Base-by-base conservation (phyloP, 2,888 invertebrate species). In the Ramazzottius varieornatus region DNA sequence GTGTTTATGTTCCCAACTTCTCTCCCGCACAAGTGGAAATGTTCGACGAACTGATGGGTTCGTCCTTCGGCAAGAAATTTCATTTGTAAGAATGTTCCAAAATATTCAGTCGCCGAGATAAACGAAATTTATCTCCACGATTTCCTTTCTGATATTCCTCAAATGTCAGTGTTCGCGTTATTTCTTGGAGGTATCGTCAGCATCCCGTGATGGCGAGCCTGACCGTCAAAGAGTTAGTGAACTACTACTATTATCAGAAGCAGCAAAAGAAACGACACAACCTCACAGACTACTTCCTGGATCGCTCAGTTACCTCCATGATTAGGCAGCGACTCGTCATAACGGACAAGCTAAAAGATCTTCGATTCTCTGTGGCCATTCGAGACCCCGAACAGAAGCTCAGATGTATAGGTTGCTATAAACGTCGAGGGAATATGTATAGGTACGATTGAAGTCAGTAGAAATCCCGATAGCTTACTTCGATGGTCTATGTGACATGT, bases 221-320 rank as follows among this genome's bases (percentile, higher is more conserved):
- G 20, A 13, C 54, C n/a, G 54, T 54, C 4, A 54, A 54, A 29
- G 54, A 54, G 20, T 24, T 54, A 24, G 54, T 54, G 20, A 54
- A 54, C 29, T 54, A 54, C 29, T 54, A 54, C 54, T 54, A 54
- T 24, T 54, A n/a, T 29, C 54, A 54, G 54, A 54, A 54, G 29
- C 29, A n/a, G 54, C 4, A 16, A 24, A 16, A 24, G 20, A 54
- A 54, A 29, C 54, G 54, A 24, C 4, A 54, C 16, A 54, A 29
- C 54, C 13, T 4, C n/a, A 54, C 20, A 4, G 24, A 29, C 29
- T 16, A 16, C n/a, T n/a, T 4, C 29, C 54, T 54, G 54, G n/a
- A n/a, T n/a, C n/a, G n/a, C n/a, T 24, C 54, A 24, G 16, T 8
- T 16, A 29, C 20, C 20, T 8, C 54, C 4, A 8, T 54, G 54